A percentile compares a stretch with the other conserved stretches of the same genome.
Conservation (phyloP, 2,797 vertebrate species). For the Chiloscyllium punctatum region DNA sequence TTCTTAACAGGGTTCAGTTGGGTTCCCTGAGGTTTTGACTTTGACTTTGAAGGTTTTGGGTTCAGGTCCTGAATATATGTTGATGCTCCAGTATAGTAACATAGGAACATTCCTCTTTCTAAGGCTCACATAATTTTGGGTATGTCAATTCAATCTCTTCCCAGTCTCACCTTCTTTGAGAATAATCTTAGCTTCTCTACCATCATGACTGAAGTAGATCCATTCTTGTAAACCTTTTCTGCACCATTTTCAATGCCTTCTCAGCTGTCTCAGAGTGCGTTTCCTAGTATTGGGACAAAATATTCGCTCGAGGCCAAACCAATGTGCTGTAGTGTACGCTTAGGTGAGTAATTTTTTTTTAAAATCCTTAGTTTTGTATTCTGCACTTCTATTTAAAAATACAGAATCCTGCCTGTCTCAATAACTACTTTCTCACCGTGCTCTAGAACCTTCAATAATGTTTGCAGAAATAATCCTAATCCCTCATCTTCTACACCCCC, state of each 20-base stretch:
- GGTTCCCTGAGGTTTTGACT: neutral
- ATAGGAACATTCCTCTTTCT: neutral
- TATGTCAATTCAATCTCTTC: neutral
- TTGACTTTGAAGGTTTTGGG: neutral
- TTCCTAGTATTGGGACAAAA: neutral
- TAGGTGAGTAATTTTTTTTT: too few species aligned
- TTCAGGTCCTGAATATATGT: neutral
- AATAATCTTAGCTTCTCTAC: neutral
- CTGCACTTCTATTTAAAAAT: neutral
- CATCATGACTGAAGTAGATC: neutral
- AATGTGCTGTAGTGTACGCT: neutral
- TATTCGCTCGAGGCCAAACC: neutral
- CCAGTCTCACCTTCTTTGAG: neutral
- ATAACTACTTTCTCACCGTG: neutral
- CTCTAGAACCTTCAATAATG: neutral
- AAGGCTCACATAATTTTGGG: neutral
- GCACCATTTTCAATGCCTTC: neutral
- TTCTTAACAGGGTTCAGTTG: neutral
- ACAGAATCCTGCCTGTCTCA: neutral
- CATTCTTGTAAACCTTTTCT: neutral
- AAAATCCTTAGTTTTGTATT: neutral
- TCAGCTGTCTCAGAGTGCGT: neutral
- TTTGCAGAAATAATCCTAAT: neutral
- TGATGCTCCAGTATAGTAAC: neutral
- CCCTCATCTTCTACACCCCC: neutral